These are phyloP conservation scores for Macrophya annulata DNA, from an alignment of 2,888 invertebrate genomes.

Conservation along the genomic window DNA sequence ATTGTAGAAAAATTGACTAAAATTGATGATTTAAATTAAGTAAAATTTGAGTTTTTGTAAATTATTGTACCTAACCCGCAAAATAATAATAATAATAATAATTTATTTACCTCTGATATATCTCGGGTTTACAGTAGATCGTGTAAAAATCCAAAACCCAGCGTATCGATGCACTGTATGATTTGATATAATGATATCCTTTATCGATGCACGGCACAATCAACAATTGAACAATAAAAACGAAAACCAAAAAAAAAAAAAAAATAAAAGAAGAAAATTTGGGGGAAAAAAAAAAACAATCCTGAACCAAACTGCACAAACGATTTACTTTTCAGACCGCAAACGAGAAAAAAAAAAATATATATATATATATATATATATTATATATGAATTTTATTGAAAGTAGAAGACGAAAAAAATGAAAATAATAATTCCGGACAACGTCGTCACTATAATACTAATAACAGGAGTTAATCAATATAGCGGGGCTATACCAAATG, in stretches of 20 bases:
- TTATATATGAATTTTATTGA: too few species aligned
- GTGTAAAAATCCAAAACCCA: slow-evolving; percentile 27
- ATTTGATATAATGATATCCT: slow-evolving; percentile 19
- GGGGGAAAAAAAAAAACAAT: too few species aligned
- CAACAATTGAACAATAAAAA: neutral
- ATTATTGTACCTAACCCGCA: neutral
- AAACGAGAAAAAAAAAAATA: too few species aligned
- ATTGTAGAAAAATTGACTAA: neutral
- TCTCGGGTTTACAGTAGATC: neutral
- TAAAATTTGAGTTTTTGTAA: neutral
- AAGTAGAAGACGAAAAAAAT: neutral
- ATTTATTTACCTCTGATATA: neutral
- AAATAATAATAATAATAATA: neutral
- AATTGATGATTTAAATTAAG: neutral
- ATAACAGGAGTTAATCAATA: slow-evolving; percentile 23
- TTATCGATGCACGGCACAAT: slow-evolving; percentile 14
- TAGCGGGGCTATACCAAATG: neutral
- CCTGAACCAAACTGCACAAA: too few species aligned
- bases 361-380: too few species aligned
- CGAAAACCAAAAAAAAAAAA: neutral
- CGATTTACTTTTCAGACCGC: too few species aligned
- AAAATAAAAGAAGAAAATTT: neutral
- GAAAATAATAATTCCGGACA: slow-evolving; percentile 6
- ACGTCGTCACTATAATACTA: slow-evolving; percentile 13
- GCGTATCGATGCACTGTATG: neutral